Conservation (phyloP, 2,797 vertebrate genomes). For the Euthynnus affinis region DNA sequence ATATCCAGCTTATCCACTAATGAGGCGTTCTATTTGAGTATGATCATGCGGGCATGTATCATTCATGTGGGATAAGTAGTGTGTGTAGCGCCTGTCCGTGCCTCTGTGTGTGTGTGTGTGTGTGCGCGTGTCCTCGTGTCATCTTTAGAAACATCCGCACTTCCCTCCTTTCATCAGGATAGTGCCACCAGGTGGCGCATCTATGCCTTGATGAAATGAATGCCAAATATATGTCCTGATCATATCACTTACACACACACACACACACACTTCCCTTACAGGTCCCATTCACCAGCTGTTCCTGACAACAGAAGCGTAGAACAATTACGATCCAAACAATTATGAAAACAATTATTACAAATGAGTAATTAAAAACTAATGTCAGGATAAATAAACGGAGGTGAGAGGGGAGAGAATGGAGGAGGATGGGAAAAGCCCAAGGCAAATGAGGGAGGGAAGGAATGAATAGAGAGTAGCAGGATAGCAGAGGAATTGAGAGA, state of each 20-base stretch:
- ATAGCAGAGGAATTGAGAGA: constrained; percentile 39
- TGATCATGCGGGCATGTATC: constrained; percentile 73
- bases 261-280: constrained; percentile 53
- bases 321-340: constrained; percentile 80
- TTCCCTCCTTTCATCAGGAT: constrained; percentile 20
- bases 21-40: constrained; percentile 78
- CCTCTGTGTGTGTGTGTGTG: not conserved
- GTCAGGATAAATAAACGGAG: constrained; percentile 80
- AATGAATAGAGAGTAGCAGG: constrained; percentile 48
- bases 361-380: constrained; percentile 84
- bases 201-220: constrained; percentile 62
- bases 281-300: constrained; percentile 72
- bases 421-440: constrained; percentile 52
- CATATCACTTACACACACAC: constrained; percentile 12
- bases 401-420: constrained; percentile 52
- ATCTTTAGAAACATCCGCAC: constrained; percentile 32
- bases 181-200: constrained; percentile 74
- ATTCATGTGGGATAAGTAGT: constrained; percentile 74
- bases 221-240: constrained; percentile 43
- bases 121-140: constrained; percentile 6
- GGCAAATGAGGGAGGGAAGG: constrained; percentile 31
- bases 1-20: constrained; percentile 77
- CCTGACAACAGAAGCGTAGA: constrained; percentile 49
- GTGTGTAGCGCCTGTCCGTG: constrained; percentile 22
- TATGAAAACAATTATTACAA: constrained; percentile 85